Base-by-base conservation (phyloP, 2,113 vertebrate species). In the Lota lota region DNA sequence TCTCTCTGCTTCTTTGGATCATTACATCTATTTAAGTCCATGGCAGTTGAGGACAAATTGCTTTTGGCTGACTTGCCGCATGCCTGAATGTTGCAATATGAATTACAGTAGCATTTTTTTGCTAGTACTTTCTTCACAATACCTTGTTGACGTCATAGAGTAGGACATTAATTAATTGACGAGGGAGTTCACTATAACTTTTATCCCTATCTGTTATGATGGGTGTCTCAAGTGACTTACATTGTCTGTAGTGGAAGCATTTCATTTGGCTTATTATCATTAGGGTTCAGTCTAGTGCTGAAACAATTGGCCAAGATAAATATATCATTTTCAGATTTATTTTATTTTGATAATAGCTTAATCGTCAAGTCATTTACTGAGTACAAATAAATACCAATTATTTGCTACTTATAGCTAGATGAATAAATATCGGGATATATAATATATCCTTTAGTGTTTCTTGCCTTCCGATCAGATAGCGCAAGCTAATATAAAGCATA, bases 1-100 rank as follows among this genome's bases (percentile, higher is more conserved):
- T 77, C 78, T 54, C 74, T 47, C 67, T 71, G 72, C 8, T 19
- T 74, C 70, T 18, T 33, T 61, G 20, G 15, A 28, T 67, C 81
- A 83, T 14, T 83, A 83, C 82, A 89, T 89, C 81, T 85, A 36
- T 91, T 90, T 75, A 72, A 79, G 74, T 85, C 63, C 72, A n/a
- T 70, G 67, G 74, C 76, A 74, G 83, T 80, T 78, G 81, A 67
- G 76, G 75, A 72, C 78, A 77, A 85, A 79, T 82, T 88, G 51
- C 72, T 89, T 87, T 92, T 93, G 90, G 89, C 89, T 93, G 88
- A 90, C 84, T 69, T 54, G 64, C 58, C 57, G 16, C 19, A 36
- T 84, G 75, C 69, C 68, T 50, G 36, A 59, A 58, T 72, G 63
- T 74, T 69, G 47, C 63, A 61, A 64, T 64, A 68, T 76, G 53